These are phyloP conservation scores for Epistrophella euchroma DNA, from an alignment of 2,888 invertebrate genomes.

Conservation along the genomic window DNA sequence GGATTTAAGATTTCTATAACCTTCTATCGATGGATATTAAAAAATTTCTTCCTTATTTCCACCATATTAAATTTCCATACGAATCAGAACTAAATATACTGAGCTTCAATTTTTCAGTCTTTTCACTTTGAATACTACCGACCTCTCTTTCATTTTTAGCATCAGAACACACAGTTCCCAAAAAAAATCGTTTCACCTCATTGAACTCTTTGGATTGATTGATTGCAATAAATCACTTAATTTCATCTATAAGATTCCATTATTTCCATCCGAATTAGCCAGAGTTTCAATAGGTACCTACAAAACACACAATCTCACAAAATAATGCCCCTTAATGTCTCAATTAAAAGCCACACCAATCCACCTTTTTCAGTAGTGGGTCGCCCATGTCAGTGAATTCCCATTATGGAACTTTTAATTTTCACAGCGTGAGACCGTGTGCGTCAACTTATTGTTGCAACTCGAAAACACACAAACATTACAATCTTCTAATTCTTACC, in stretches of 20 bases:
- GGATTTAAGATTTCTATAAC: too few relatives aligned
- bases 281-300: too few relatives aligned
- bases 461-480: constrained; percentile 27
- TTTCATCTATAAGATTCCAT: constrained; percentile 48
- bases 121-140: too few relatives aligned
- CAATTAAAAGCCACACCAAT: constrained; percentile 65
- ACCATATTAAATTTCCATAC: too few relatives aligned
- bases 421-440: constrained; percentile 57
- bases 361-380: constrained; percentile 19
- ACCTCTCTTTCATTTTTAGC: too few relatives aligned
- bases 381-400: constrained; percentile 33
- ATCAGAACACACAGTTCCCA: not conserved
- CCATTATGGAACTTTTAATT: constrained; percentile 63
- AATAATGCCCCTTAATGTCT: constrained; percentile 49
- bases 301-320: constrained; percentile 31
- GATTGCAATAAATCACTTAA: constrained; percentile 50
- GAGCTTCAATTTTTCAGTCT: too few relatives aligned
- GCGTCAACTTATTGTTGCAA: constrained; percentile 43
- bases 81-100: too few relatives aligned
- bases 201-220: not conserved
- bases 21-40: too few relatives aligned
- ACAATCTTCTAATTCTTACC: constrained; percentile 48
- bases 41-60: too few relatives aligned
- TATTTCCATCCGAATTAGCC: constrained; percentile 36
- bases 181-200: not conserved